Evolutionary conservation across 2,113 vertebrate genomes (phyloP).

Genomic region (Aegotheles bennettii): DNA sequence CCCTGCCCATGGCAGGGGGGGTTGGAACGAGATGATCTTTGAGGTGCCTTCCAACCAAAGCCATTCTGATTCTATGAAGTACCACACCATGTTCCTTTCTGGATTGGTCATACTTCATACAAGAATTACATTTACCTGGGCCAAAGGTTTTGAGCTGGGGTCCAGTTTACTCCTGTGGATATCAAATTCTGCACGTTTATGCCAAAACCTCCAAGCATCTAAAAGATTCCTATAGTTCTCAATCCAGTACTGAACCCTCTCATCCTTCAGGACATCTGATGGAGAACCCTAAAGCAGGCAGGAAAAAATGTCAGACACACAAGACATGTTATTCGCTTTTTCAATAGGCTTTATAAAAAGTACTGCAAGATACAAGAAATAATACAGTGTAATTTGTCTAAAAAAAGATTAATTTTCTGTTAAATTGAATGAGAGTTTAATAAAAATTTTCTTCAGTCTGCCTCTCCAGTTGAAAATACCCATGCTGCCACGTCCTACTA

Average conservation of each 20-base stretch:
- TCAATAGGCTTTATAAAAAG: background rate
- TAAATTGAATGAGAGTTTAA: background rate
- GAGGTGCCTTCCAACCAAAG: no score
- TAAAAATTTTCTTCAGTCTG: background rate
- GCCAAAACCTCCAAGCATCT: conserved; percentile 98
- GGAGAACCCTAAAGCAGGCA: conserved; percentile 83
- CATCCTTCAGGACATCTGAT: conserved; percentile 91
- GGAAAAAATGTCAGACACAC: background rate
- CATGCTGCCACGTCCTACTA: background rate
- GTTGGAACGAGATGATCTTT: no score
- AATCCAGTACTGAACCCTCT: conserved; percentile 97
- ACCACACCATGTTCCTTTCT: background rate
- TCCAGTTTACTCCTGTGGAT: conserved; percentile 97
- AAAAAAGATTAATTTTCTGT: background rate
- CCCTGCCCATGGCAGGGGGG: no score
- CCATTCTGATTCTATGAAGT: no score
- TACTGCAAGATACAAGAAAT: background rate
- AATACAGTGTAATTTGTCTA: background rate
- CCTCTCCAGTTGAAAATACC: background rate
- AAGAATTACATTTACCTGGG: conserved; percentile 79
- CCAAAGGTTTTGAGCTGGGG: conserved; percentile 96
- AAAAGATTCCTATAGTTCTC: conserved; percentile 97
- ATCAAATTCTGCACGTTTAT: conserved; percentile 98
- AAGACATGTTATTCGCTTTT: background rate
- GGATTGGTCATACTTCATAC: background rate